Conservation (phyloP, 2,113 vertebrate genomes). For the Lota lota region DNA sequence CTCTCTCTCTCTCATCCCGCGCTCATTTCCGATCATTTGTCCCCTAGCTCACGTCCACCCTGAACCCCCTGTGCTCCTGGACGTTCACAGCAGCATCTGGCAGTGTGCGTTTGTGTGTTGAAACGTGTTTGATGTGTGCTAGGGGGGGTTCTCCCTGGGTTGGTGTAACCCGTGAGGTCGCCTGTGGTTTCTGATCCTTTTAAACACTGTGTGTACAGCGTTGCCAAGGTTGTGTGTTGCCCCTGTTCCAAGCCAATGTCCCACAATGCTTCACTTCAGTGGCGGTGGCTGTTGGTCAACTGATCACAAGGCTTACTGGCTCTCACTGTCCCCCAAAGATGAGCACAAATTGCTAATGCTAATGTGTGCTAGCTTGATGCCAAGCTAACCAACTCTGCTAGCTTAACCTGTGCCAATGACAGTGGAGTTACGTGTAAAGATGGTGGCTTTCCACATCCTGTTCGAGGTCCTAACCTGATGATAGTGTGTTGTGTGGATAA, state of each 20-base stretch:
- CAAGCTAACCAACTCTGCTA: conserved; percentile 8
- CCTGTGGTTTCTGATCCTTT: too few species aligned
- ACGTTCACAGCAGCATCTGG: not conserved
- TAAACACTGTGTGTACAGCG: not conserved
- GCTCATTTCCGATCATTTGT: not conserved
- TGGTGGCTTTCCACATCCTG: not conserved
- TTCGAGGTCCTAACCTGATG: not conserved
- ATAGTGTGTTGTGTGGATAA: too few species aligned
- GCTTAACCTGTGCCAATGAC: conserved; percentile 21
- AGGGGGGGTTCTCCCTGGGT: too few species aligned
- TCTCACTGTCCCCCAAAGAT: not conserved
- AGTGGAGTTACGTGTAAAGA: conserved; percentile 14
- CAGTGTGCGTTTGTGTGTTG: not conserved
- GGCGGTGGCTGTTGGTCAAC: too few species aligned
- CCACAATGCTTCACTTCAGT: too few species aligned
- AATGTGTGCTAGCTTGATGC: conserved; percentile 1
- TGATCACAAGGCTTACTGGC: not conserved
- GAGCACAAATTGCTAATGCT: not conserved
- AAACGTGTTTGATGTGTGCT: not conserved
- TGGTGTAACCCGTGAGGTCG: too few species aligned
- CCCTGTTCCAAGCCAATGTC: too few species aligned
- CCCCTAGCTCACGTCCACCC: not conserved
- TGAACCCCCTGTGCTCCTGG: too few species aligned
- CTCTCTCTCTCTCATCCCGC: not conserved
- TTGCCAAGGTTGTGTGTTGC: not conserved